Conservation (phyloP, 1,140 invertebrate genomes). For the Bombus sylvicola region DNA sequence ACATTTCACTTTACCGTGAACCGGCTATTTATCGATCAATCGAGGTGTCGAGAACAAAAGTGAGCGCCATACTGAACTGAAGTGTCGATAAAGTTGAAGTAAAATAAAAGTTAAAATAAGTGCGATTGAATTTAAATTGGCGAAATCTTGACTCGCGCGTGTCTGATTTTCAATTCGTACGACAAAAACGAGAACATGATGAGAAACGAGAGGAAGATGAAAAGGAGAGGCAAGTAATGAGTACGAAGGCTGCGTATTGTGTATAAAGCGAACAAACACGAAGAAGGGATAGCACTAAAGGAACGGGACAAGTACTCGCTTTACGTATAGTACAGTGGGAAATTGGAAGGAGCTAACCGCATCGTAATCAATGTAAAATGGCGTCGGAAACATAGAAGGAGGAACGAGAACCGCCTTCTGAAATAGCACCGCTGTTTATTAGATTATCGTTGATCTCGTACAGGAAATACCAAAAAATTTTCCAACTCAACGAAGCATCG, state of each 20-base stretch:
- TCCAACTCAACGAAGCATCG: too few relatives aligned
- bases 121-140: too few relatives aligned
- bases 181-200: too few relatives aligned
- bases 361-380: slow-evolving; percentile 82
- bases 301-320: slow-evolving; percentile 7
- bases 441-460: too few relatives aligned
- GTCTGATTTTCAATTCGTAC: too few relatives aligned
- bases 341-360: slow-evolving; percentile 75
- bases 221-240: background rate
- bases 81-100: too few relatives aligned
- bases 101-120: too few relatives aligned
- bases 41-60: background rate
- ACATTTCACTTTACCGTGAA: slow-evolving; percentile 51
- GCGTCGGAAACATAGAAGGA: slow-evolving; percentile 74
- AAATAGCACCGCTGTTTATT: too few relatives aligned
- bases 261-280: slow-evolving; percentile 8
- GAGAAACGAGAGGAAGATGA: background rate
- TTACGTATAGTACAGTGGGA: slow-evolving; percentile 46
- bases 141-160: too few relatives aligned
- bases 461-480: too few relatives aligned
- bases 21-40: background rate
- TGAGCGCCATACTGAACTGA: too few relatives aligned
- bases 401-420: too few relatives aligned
- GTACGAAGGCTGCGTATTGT: background rate
- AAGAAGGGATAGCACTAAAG: background rate